Conservation (phyloP, 2,888 invertebrate species). For the Drosophila eohydei region DNA sequence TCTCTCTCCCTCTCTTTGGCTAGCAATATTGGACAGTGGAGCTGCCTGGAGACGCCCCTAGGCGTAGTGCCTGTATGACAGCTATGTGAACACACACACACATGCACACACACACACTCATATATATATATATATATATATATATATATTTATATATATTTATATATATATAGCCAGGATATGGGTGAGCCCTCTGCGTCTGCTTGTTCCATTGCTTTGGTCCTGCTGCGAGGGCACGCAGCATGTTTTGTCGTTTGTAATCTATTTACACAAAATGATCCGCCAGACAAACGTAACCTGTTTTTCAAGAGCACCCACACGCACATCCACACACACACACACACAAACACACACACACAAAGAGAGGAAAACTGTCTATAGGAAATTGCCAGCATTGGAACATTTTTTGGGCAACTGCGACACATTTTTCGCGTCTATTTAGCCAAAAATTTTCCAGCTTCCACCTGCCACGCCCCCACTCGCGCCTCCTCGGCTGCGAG, state of each 20-base stretch:
- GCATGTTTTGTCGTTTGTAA: constrained; percentile 83
- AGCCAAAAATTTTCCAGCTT: constrained; percentile 7
- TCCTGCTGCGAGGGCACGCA: constrained; percentile 51
- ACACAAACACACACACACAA: constrained; percentile 5
- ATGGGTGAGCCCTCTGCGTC: constrained; percentile 7
- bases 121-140: constrained; percentile 3
- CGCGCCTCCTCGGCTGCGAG: background rate
- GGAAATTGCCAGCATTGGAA: constrained; percentile 17
- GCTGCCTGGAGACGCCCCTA: constrained; percentile 13
- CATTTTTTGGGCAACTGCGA: constrained; percentile 23
- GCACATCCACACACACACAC: constrained; percentile 17
- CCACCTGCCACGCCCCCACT: background rate
- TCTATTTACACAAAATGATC: constrained; percentile 80
- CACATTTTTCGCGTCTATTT: constrained; percentile 25
- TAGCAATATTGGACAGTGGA: constrained; percentile 4
- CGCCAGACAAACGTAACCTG: constrained; percentile 50
- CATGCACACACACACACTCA: background rate
- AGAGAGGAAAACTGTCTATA: constrained; percentile 3
- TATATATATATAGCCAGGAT: constrained; percentile 7
- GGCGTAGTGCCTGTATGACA: constrained; percentile 26
- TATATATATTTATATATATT: constrained; percentile 1
- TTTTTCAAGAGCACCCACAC: constrained; percentile 67
- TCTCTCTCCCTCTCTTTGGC: background rate
- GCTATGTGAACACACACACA: constrained; percentile 8
- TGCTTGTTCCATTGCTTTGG: constrained; percentile 8